Base-by-base conservation (phyloP, 2,797 vertebrate species). In the Rallus crepitans region DNA sequence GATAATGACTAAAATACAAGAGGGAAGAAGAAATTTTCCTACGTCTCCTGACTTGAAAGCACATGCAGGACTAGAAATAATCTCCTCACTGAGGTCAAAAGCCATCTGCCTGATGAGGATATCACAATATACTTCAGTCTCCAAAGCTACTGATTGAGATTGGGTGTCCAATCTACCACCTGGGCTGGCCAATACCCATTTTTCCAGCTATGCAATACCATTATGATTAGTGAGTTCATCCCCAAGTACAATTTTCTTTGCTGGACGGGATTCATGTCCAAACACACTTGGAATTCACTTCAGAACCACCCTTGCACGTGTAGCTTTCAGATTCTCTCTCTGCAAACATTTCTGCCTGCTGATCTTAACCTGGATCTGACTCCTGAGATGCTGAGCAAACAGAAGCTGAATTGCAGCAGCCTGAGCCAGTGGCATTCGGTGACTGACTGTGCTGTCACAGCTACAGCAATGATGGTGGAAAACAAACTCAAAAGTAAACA, bases 381-480 rank as follows among this genome's bases (percentile, higher is more conserved):
- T 78, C 56, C 69, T n/a, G 65, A 82, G 72, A 5, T 47, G 78
- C 87, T 85, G 89, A 71, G 89, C 87, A 64, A 92, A 33, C 56
- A 75, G 60, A n/a, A 77, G 71, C 83, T 70, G 83, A 68, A 60
- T 21, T 15, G 7, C 65, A 65, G 61, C 71, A 30, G 5, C 3
- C 31, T 30, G 42, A 86, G 53, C 31, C 78, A 52, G 31, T 25
- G n/a, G 53, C 1, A 0, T 24, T 66, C n/a, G 23, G 50, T 39
- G 77, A 30, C 61, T 94, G 87, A 75, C 73, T 84, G 18, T 7
- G 1, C 57, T 68, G 57, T 69, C 81, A 78, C 50, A 66, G 82
- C 64, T 31, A 48, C 6, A 3, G 63, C 55, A 53, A 3, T 0
- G 21, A 28, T 2, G 33, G 4, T 61, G 71, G 55, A 28, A 82